Evolutionary conservation across 2,797 vertebrate genomes (phyloP), one percentile per base, ranked within the genome.

Genomic region (Sebastes steindachneri): DNA sequence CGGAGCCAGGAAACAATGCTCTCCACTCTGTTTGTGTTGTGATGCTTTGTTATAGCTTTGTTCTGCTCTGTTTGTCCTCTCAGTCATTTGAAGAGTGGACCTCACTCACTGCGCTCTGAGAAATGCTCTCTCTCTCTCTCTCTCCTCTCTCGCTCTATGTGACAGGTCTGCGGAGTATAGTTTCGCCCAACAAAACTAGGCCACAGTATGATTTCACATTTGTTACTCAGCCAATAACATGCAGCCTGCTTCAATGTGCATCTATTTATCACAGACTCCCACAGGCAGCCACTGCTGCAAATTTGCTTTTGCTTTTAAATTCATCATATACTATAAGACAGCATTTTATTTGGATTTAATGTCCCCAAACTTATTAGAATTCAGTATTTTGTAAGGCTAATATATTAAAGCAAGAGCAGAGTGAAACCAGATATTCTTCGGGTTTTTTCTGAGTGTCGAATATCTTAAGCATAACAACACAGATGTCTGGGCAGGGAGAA

Each of bases 121-220:
- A 85, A 85, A 83, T 45, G 23, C 72, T 84, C 35, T 67, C 75
- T 81, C 72, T 84, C 41, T 66, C 77, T 82, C 63, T 59, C 68
- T 70, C 60, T 70, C 60, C 58, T 59, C 48, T 74, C n/a, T 51
- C 26, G 58, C 37, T 75, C 67, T 68, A n/a, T 67, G 74, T 63
- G 25, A 89, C 77, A 73, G 80, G 75, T 93, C 84, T 87, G 80
- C 80, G 86, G 84, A 92, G 80, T 88, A 77, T 82, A 89, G 87
- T 91, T 92, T 89, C 26, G 29, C 78, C 75, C 83, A 28, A 58
- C 37, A 85, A 92, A 94, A 92, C 75, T 90, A 92, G 93, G 93
- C 86, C 93, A 93, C 82, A 75, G 71, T 75, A 84, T 84, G 88
- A 92, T 92, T 94, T 94, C 84, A 88, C 82, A 84, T 93, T 88